Conservation (phyloP, 2,113 vertebrate species). For the Tachycineta bicolor region DNA sequence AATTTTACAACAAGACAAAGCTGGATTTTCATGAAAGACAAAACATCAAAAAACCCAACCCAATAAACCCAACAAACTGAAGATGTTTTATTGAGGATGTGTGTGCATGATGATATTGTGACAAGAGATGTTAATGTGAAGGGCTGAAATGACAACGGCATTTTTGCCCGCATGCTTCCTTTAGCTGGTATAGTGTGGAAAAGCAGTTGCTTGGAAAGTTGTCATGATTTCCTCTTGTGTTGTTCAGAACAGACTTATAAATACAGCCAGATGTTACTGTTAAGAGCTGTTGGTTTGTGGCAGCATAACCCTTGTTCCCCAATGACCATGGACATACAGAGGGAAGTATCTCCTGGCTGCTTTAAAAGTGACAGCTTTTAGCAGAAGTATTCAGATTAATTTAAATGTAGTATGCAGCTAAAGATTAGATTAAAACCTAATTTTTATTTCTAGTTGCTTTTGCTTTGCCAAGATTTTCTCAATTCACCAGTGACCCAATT, state of each 20-base stretch:
- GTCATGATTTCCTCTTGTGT: not conserved
- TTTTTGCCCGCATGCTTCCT: not conserved
- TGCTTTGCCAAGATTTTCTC: not conserved
- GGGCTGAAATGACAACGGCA: not conserved
- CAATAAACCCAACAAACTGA: not conserved
- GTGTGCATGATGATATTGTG: not conserved
- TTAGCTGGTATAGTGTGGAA: not conserved
- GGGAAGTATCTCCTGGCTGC: not conserved
- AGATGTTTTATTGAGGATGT: not conserved
- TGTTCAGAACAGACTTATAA: not conserved
- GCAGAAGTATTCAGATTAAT: not conserved
- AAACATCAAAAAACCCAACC: not conserved
- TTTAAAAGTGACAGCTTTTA: not conserved
- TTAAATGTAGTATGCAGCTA: not conserved
- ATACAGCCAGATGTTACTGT: not conserved
- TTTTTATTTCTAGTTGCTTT: not conserved
- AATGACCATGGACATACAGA: not conserved
- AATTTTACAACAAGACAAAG: not conserved
- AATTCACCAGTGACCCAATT: not conserved
- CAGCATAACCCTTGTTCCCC: not conserved
- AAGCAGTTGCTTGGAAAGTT: conserved; percentile 4
- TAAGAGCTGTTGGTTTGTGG: not conserved
- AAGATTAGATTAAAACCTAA: not conserved
- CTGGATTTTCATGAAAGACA: not conserved
- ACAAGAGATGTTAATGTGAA: not conserved